A percentile compares a stretch with the other conserved stretches of the same genome.
phyloP scores from a whole-genome alignment of 2,797 vertebrate genomes.

The Tauraco hartlaubi region DNA sequence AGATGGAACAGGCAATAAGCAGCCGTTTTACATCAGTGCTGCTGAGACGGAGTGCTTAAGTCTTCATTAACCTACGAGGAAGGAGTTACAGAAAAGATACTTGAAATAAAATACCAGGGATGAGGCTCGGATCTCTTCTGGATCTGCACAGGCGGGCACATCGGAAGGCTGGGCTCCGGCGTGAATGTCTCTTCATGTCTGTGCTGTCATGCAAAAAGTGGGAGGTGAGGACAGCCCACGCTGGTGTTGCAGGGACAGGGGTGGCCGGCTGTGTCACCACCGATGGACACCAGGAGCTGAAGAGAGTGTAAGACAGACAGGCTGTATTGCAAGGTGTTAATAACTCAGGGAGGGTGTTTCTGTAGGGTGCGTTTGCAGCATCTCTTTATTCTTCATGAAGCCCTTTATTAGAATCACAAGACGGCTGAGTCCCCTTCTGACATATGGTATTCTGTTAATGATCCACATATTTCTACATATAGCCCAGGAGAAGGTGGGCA shows the following conservation, averaged over 20 bases:
- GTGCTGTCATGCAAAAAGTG: neutral
- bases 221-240: neutral
- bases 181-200: neutral
- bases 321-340: neutral
- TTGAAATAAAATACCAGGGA: slow-evolving; percentile 27
- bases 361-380: neutral
- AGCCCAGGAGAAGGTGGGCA: neutral
- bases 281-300: neutral
- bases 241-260: neutral
- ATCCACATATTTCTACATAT: rapidly evolving
- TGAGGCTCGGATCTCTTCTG: neutral
- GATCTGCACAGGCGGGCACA: neutral
- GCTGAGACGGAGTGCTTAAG: slow-evolving; percentile 68
- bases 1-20: slow-evolving; percentile 85
- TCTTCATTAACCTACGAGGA: slow-evolving; percentile 79
- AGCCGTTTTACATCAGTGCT: slow-evolving; percentile 81
- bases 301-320: neutral
- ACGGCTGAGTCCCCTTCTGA: neutral
- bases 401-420: neutral
- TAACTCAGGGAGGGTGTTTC: neutral
- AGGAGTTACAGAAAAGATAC: slow-evolving; percentile 55
- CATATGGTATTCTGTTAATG: rapidly evolving
- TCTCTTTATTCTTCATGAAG: neutral
- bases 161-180: neutral
- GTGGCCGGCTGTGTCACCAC: neutral